A percentile compares a stretch with the other conserved stretches of the same genome.
phyloP scores from a whole-genome alignment of 2,797 vertebrate genomes.

The Chelon auratus region DNA sequence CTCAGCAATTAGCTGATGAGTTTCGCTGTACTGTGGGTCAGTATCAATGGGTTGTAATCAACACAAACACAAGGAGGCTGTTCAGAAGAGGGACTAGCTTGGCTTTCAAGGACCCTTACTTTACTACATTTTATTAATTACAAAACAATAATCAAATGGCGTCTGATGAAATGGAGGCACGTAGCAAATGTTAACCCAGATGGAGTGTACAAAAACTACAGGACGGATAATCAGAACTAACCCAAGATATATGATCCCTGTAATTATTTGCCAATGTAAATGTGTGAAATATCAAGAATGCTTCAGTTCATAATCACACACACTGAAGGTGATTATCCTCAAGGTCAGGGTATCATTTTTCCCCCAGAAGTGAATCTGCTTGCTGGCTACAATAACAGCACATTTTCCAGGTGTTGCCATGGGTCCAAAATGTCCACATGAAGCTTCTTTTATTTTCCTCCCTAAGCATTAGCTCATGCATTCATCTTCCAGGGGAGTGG shows the following conservation, averaged over 20 bases:
- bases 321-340: background rate
- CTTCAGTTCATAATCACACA: constrained; percentile 3
- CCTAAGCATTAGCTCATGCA: constrained; percentile 75
- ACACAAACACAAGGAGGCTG: constrained; percentile 72
- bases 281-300: constrained; percentile 10
- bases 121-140: constrained; percentile 68
- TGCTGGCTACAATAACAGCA: background rate
- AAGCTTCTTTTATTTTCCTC: constrained; percentile 88
- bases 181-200: constrained; percentile 37
- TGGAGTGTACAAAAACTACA: background rate
- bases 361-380: background rate
- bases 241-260: constrained; percentile 12
- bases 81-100: constrained; percentile 49
- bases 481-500: constrained; percentile 89
- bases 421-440: constrained; percentile 82
- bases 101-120: constrained; percentile 60
- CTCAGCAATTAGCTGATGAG: constrained; percentile 84
- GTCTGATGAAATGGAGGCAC: constrained; percentile 57
- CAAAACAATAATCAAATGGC: constrained; percentile 67
- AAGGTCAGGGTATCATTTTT: background rate
- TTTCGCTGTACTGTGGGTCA: constrained; percentile 69
- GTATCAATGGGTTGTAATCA: constrained; percentile 74
- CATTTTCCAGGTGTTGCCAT: constrained; percentile 70
- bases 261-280: constrained; percentile 41
- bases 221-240: constrained; percentile 31